These are phyloP conservation scores for Sparidentex hasta DNA, from an alignment of 2,797 vertebrate species.

Conservation along the genomic window DNA sequence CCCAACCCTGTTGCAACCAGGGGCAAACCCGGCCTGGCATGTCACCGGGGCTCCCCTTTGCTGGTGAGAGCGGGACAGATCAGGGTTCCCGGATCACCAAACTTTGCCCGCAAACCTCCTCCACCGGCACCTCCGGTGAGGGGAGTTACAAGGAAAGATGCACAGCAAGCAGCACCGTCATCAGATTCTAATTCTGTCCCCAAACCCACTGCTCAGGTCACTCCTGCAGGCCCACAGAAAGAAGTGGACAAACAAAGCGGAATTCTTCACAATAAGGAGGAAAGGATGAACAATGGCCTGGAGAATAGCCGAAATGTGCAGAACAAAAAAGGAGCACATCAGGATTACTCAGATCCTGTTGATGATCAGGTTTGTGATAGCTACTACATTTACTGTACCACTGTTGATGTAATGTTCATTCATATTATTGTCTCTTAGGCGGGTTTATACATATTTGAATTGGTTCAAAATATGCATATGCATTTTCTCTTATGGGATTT, in stretches of 20 bases:
- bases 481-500: not conserved
- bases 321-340: conserved; percentile 66
- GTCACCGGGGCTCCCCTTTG: conserved; percentile 82
- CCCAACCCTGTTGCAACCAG: conserved; percentile 67
- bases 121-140: conserved; percentile 87
- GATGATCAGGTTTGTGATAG: conserved; percentile 80
- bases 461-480: not conserved
- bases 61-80: conserved; percentile 79
- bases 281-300: conserved; percentile 56
- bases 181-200: conserved; percentile 39
- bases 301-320: conserved; percentile 59
- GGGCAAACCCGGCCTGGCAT: conserved; percentile 72
- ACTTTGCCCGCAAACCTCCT: conserved; percentile 84
- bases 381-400: not conserved
- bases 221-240: conserved; percentile 29
- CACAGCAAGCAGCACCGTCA: conserved; percentile 31
- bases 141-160: conserved; percentile 86
- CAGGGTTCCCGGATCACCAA: conserved; percentile 82
- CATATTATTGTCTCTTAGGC: not conserved
- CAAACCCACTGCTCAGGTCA: conserved; percentile 42
- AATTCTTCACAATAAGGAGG: conserved; percentile 46
- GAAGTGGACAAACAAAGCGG: conserved; percentile 64
- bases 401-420: not conserved
- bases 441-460: not conserved
- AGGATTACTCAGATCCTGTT: conserved; percentile 64